These are phyloP conservation scores for Halictus rubicundus DNA, from an alignment of 1,140 invertebrate species.

Conservation along the genomic window DNA sequence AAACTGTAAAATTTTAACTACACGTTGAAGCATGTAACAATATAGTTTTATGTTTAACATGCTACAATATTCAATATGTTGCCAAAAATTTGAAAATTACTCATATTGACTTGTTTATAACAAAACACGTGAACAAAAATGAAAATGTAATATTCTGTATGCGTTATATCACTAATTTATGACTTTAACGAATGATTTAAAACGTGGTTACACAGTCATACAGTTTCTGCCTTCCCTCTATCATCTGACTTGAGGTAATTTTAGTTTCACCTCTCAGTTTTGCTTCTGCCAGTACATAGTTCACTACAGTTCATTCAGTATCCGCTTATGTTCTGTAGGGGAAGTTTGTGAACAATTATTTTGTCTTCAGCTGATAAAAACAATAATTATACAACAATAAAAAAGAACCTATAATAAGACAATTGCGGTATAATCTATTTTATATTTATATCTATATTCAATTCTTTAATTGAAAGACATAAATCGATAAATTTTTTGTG, in stretches of 20 bases:
- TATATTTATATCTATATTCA: slow-evolving; percentile 9
- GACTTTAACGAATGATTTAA: slow-evolving; percentile 32
- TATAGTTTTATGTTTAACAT: background rate
- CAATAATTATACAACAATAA: background rate
- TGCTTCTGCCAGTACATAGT: slow-evolving; percentile 72
- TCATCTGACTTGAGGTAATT: slow-evolving; percentile 75
- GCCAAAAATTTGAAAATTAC: background rate
- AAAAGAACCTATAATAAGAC: background rate
- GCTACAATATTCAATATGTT: background rate
- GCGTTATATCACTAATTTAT: slow-evolving; percentile 5
- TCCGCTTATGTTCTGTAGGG: slow-evolving; percentile 27
- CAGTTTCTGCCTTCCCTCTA: slow-evolving; percentile 63
- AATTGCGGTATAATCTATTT: slow-evolving; percentile 11
- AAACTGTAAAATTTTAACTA: background rate
- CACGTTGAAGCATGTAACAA: background rate
- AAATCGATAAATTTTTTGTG: background rate
- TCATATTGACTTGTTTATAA: background rate
- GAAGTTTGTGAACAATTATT: slow-evolving; percentile 5
- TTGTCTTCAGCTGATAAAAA: background rate
- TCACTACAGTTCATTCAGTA: slow-evolving; percentile 71
- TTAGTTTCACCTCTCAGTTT: slow-evolving; percentile 78
- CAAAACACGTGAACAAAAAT: background rate
- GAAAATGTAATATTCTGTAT: background rate
- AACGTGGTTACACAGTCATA: slow-evolving; percentile 29
- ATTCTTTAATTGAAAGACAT: background rate